Conservation (phyloP, 2,888 invertebrate genomes). For the Melinaea menophilus region DNA sequence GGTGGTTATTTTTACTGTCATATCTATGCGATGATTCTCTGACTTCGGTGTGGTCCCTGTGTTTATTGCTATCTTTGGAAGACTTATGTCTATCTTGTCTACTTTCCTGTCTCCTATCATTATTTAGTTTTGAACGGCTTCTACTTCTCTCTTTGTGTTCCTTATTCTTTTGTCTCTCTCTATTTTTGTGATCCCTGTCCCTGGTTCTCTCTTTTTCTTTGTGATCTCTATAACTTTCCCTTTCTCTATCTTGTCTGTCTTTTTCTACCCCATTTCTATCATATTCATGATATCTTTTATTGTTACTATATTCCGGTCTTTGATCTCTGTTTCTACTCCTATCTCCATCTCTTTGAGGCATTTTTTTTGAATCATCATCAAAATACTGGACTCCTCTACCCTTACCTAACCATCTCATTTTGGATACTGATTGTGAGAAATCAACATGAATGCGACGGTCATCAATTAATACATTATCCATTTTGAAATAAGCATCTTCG, state of each 20-base stretch:
- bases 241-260: constrained; percentile 42
- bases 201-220: constrained; percentile 25
- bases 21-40: constrained; percentile 23
- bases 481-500: constrained; percentile 99
- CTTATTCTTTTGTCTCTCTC: constrained; percentile 20
- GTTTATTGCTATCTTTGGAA: constrained; percentile 16
- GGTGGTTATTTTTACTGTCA: constrained; percentile 18
- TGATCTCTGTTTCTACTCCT: constrained; percentile 33
- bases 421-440: constrained; percentile 99
- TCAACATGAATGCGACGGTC: constrained; percentile 99
- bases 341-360: constrained; percentile 36
- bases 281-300: constrained; percentile 45
- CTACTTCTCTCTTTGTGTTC: constrained; percentile 26
- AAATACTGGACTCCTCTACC: constrained; percentile 85
- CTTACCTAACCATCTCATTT: constrained; percentile 93
- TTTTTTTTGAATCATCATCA: constrained; percentile 49
- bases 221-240: constrained; percentile 37
- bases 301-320: constrained; percentile 36
- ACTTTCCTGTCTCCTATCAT: constrained; percentile 21
- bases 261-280: constrained; percentile 35
- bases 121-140: constrained; percentile 27
- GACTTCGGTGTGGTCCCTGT: constrained; percentile 26
- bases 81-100: constrained; percentile 15
- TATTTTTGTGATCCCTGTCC: constrained; percentile 25
- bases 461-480: constrained; percentile 99